Conservation (phyloP, 2,797 vertebrate species). For the Falco naumanni region DNA sequence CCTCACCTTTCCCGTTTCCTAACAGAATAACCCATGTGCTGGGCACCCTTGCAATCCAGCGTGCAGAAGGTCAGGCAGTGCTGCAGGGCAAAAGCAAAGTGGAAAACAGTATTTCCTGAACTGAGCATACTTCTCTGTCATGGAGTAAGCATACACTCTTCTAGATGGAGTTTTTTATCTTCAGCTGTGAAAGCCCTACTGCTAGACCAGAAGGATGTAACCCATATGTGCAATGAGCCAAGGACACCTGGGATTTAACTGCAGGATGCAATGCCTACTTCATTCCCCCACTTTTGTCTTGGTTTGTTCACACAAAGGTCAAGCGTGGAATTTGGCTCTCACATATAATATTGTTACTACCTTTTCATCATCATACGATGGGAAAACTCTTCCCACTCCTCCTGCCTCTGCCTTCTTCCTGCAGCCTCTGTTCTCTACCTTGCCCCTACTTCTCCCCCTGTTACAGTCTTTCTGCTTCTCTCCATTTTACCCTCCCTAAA, state of each 20-base stretch:
- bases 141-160: not conserved
- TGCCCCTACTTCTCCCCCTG: not conserved
- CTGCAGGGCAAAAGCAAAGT: slow-evolving; percentile 16
- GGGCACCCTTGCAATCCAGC: not conserved
- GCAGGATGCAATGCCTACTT: not conserved
- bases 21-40: not conserved
- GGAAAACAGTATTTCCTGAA: not conserved
- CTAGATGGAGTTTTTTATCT: slow-evolving; percentile 1
- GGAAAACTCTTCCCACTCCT: not conserved
- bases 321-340: not conserved
- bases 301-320: not conserved
- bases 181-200: slow-evolving; percentile 6
- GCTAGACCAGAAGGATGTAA: slow-evolving; percentile 24
- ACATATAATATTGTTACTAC: not conserved
- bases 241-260: slow-evolving; percentile 6
- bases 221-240: not conserved
- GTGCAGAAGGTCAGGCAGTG: not conserved
- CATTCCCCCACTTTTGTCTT: not conserved
- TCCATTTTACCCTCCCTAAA: not conserved
- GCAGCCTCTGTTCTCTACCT: not conserved
- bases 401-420: not conserved
- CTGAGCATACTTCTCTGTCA: not conserved
- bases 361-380: not conserved
- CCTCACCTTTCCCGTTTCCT: not conserved
- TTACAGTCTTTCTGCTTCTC: not conserved